A percentile compares a stretch with the other conserved stretches of the same genome.
These are phyloP conservation scores for pig (Sus scrofa) DNA, from an alignment of 2,113 vertebrate genomes.

Conservation along the genomic window T2T-Sscrofa CM000820.6:45954501-45955000, in stretches of 20 bases:
- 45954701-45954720: not conserved
- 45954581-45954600: not conserved
- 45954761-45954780: too few relatives aligned
- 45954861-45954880: too few relatives aligned
- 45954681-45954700: not conserved
- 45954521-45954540: not conserved
- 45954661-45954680: constrained; percentile 9
- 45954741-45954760: too few relatives aligned
- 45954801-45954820: too few relatives aligned
- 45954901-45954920: too few relatives aligned
- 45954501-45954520: not conserved
- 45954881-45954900: too few relatives aligned
- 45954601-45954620: not conserved
- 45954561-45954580: not conserved
- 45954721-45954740: constrained; percentile 30
- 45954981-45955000: not conserved
- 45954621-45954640: not conserved
- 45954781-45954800: too few relatives aligned
- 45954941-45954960: too few relatives aligned
- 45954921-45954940: too few relatives aligned
- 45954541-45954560: not conserved
- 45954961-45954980: too few relatives aligned
- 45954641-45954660: not conserved
- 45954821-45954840: too few relatives aligned
- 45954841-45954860: too few relatives aligned